A percentile compares a stretch with the other conserved stretches of the same genome.
These are phyloP conservation scores for Drosophila hydei DNA, from an alignment of 1,140 invertebrate species.

Conservation along the genomic window DNA sequence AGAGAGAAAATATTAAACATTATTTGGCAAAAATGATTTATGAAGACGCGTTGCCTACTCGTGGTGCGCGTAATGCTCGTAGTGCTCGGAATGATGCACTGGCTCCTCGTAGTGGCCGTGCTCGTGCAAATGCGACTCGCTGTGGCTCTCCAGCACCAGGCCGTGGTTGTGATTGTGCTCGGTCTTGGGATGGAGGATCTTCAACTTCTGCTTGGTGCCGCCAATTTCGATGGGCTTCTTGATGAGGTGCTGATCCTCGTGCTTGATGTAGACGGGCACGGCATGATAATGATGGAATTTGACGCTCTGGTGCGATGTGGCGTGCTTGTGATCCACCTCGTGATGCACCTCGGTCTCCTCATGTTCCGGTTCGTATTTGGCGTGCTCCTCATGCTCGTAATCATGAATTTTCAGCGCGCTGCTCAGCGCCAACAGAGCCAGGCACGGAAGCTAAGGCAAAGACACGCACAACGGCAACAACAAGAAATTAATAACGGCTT, in stretches of 20 bases:
- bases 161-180: conserved; percentile 86
- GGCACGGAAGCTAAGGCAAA: conserved; percentile 59
- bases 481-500: conserved; percentile 5
- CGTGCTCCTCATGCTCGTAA: conserved; percentile 62
- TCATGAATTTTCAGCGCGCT: conserved; percentile 73
- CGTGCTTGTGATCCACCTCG: conserved; percentile 86
- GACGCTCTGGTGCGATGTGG: conserved; percentile 87
- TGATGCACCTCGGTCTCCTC: conserved; percentile 86
- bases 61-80: conserved; percentile 77
- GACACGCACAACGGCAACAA: conserved; percentile 3
- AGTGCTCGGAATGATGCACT: conserved; percentile 74
- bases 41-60: conserved; percentile 36
- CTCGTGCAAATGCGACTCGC: conserved; percentile 85
- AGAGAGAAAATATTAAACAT: conserved; percentile 35
- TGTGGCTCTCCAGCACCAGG: conserved; percentile 86
- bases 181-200: conserved; percentile 86
- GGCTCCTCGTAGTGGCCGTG: conserved; percentile 83
- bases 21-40: conserved; percentile 54
- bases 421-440: conserved; percentile 50
- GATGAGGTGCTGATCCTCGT: conserved; percentile 86
- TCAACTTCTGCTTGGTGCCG: conserved; percentile 86
- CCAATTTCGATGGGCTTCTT: conserved; percentile 87
- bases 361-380: conserved; percentile 83
- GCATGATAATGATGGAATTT: conserved; percentile 88
- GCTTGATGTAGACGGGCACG: conserved; percentile 87